phyloP scores from a whole-genome alignment of 2,113 vertebrate species.

The Boleophthalmus pectinirostris region DNA sequence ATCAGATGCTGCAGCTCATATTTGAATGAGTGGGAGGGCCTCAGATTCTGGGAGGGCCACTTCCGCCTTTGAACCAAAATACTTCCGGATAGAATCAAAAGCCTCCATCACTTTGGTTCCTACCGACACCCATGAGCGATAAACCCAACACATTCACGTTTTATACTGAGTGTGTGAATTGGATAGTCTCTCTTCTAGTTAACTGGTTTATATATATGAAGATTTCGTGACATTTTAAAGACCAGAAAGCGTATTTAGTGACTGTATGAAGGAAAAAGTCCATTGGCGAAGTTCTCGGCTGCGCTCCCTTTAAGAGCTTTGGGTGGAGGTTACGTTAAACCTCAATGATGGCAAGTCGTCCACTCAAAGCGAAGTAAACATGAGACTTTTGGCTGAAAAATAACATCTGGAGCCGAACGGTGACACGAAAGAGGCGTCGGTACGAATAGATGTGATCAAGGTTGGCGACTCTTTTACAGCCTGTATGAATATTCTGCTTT shows the following conservation, averaged over 20 bases:
- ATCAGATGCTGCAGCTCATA: neutral
- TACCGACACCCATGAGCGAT: too few relatives aligned
- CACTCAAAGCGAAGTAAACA: constrained; percentile 60
- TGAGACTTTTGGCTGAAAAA: constrained; percentile 18
- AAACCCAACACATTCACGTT: neutral
- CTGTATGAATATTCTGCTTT: neutral
- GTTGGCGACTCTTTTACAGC: neutral
- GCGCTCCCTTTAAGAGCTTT: constrained; percentile 71
- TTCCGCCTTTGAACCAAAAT: constrained; percentile 58
- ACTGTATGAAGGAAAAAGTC: neutral
- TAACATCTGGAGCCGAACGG: neutral
- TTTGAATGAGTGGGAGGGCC: constrained; percentile 43
- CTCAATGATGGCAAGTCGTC: constrained; percentile 48
- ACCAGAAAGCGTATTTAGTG: neutral
- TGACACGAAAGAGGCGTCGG: neutral
- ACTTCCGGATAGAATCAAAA: constrained; percentile 37
- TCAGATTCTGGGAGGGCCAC: neutral
- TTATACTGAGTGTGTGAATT: neutral
- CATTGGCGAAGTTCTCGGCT: neutral
- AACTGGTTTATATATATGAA: neutral
- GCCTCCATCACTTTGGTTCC: constrained; percentile 2
- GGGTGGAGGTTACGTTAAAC: constrained; percentile 68
- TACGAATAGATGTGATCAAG: constrained; percentile 28
- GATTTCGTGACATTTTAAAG: neutral
- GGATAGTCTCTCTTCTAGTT: neutral